Evolutionary conservation across 2,797 vertebrate genomes (phyloP), one percentile per base, ranked within the genome.

Genomic region (Bradypodion ventrale): DNA sequence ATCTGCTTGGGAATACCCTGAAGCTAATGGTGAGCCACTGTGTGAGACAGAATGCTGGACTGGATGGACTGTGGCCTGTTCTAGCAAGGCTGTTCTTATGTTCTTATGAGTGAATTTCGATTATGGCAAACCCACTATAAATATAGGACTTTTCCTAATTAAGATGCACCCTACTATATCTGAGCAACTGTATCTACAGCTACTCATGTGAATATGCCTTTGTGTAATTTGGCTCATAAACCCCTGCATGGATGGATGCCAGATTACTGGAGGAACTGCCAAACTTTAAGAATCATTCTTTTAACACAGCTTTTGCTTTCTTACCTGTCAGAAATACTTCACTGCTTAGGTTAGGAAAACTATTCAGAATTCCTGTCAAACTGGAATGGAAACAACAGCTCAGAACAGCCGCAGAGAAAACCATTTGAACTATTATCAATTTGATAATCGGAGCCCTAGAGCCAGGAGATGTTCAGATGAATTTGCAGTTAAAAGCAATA

Each of bases 261-360:
- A 42, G 1, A 65, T 16, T 46, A 85, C 0, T 75, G 32, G 35
- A 29, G 77, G 32, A 40, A 56, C 32, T 15, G 2, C 35, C 29
- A 84, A 87, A 16, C n/a, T 37, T 12, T 37, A 81, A 77, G 85
- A 89, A 63, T 0, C 1, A 23, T 78, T 75, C 73, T n/a, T 81
- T 35, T 59, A 52, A 15, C 63, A 40, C 78, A 27, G 19, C 69
- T 56, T 77, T 68, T 77, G 19, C 62, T 80, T 63, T 87, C 83
- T 42, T 83, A 78, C 2, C 25, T 63, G 27, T 77, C 44, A 82
- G 73, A 73, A 92, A 89, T 87, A 69, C 56, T 76, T 3, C 79
- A 9, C 42, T 52, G 63, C 80, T 35, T 2, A 35, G 16, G 59
- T 69, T 77, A 80, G 69, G 76, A 86, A 88, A 40, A 80, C 60